phyloP scores from a whole-genome alignment of 2,888 invertebrate genomes.

The Nemapogon koenigi region DNA sequence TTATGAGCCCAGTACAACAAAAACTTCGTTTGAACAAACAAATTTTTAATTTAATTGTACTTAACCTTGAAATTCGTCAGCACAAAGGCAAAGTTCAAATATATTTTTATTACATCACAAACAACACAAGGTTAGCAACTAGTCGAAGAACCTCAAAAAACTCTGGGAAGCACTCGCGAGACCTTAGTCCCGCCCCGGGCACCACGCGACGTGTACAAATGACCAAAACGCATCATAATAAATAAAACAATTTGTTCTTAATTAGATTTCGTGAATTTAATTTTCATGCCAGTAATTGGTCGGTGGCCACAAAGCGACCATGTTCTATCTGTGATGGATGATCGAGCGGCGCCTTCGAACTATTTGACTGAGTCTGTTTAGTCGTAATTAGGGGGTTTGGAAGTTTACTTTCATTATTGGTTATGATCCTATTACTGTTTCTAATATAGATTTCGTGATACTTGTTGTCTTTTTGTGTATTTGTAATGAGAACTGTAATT shows the following conservation, averaged over 20 bases:
- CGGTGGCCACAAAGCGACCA: constrained; percentile 57
- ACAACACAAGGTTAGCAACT: constrained; percentile 18
- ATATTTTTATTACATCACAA: constrained; percentile 2
- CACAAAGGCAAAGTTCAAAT: too few species aligned
- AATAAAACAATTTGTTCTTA: constrained; percentile 66
- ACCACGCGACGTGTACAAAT: constrained; percentile 61
- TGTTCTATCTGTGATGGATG: constrained; percentile 61
- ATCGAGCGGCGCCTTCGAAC: constrained; percentile 53
- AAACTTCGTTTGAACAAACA: too few species aligned
- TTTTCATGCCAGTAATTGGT: constrained; percentile 65
- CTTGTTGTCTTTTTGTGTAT: too few species aligned
- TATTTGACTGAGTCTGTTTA: constrained; percentile 51
- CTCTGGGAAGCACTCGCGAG: constrained; percentile 21
- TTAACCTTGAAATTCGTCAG: too few species aligned
- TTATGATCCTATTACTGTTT: constrained; percentile 52
- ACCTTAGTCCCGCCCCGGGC: constrained; percentile 48
- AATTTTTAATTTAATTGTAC: too few species aligned
- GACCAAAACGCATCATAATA: constrained; percentile 63
- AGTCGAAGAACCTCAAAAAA: constrained; percentile 23
- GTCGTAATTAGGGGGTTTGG: constrained; percentile 55
- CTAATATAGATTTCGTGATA: constrained; percentile 57
- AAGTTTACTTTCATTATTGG: constrained; percentile 59
- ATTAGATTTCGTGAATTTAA: constrained; percentile 67
- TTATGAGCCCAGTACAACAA: too few species aligned
- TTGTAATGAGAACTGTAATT: too few species aligned